Conservation (phyloP, 64 coral and sea anemone genomes). For the Pachyseris speciosa region DNA sequence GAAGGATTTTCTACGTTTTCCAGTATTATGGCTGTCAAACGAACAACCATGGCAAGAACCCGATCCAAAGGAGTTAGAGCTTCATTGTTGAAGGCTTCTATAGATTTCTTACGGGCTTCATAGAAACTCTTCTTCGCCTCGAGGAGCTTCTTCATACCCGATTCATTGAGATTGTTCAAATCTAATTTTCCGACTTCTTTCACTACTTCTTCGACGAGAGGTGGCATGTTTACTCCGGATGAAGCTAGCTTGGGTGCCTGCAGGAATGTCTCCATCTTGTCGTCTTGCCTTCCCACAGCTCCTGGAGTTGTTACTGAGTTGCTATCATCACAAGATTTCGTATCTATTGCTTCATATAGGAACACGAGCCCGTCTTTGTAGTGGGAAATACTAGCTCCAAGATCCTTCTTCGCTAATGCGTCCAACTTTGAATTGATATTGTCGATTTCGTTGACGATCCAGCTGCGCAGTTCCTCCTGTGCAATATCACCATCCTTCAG, state of each 20-base stretch:
- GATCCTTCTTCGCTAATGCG: slow-evolving; percentile 29
- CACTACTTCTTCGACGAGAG: not conserved
- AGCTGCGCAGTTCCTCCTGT: slow-evolving; percentile 26
- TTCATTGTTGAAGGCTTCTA: too few relatives aligned
- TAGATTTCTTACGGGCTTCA: too few relatives aligned
- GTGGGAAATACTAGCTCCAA: slow-evolving; percentile 36
- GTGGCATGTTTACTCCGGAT: not conserved
- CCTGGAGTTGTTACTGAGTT: not conserved
- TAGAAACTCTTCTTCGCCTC: too few relatives aligned
- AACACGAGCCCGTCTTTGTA: slow-evolving; percentile 49
- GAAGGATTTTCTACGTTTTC: too few relatives aligned
- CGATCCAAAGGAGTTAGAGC: too few relatives aligned
- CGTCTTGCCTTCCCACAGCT: too few relatives aligned
- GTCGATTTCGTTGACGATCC: slow-evolving; percentile 43
- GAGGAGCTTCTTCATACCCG: too few relatives aligned
- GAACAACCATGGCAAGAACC: too few relatives aligned
- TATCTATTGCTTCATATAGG: not conserved
- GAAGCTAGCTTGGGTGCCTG: not conserved
- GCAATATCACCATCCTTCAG: slow-evolving; percentile 71
- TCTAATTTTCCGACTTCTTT: too few relatives aligned
- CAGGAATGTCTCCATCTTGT: not conserved
- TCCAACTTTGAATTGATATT: slow-evolving; percentile 65
- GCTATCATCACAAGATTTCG: not conserved
- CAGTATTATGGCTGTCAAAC: too few relatives aligned
- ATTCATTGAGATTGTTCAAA: too few relatives aligned